A percentile compares a stretch with the other conserved stretches of the same genome.
These are phyloP conservation scores for Muricea muricata DNA, from an alignment of 92 coral and sea anemone species.

Conservation along the genomic window DNA sequence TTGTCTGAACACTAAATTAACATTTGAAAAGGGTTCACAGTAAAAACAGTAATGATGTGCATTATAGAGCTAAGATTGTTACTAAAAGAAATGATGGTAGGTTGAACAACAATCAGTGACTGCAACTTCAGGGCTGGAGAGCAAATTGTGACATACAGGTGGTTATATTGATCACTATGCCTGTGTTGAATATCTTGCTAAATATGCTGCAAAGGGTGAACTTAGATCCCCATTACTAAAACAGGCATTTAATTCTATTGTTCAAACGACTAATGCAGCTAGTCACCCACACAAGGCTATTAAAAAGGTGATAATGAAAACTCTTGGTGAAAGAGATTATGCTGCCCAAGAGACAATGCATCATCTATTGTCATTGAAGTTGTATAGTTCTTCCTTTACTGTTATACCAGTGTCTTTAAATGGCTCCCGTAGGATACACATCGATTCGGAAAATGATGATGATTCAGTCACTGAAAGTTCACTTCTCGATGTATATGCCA, in stretches of 20 bases:
- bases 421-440: constrained; percentile 56
- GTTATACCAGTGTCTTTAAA: constrained; percentile 61
- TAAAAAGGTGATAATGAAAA: too few species aligned
- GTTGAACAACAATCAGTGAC: constrained; percentile 57
- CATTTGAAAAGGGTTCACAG: constrained; percentile 55
- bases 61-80: neutral
- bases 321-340: too few species aligned
- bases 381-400: constrained; percentile 44
- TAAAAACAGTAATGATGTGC: constrained; percentile 28
- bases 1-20: constrained; percentile 45
- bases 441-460: constrained; percentile 12
- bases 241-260: constrained; percentile 64
- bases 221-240: constrained; percentile 62
- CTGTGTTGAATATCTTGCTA: constrained; percentile 63
- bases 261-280: constrained; percentile 35
- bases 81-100: constrained; percentile 46
- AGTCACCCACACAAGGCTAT: constrained; percentile 48
- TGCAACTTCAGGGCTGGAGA: constrained; percentile 54
- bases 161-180: constrained; percentile 55
- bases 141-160: constrained; percentile 45
- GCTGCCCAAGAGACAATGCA: too few species aligned
- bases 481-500: constrained; percentile 56
- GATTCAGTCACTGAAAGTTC: constrained; percentile 53
- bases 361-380: too few species aligned
- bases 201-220: constrained; percentile 63